Evolutionary conservation across 1,140 invertebrate genomes (phyloP).

Genomic region (Lineus longissimus): DNA sequence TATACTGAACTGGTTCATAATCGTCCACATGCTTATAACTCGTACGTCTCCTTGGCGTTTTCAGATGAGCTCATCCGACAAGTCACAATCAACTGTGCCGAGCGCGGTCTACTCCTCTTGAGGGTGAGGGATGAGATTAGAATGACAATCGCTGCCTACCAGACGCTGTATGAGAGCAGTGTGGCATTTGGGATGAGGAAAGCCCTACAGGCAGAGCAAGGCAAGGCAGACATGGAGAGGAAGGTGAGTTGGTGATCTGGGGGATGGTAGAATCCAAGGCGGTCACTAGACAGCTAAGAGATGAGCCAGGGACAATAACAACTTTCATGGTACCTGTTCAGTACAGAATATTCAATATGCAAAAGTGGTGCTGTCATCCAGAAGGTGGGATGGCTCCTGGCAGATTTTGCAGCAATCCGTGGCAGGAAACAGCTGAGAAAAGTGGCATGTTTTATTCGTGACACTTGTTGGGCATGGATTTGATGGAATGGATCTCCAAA

Average conservation of each 20-base stretch:
- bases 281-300: not conserved
- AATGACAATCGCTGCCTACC: constrained; percentile 93
- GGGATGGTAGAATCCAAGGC: not conserved
- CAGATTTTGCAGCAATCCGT: no score
- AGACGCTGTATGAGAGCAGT: constrained; percentile 92
- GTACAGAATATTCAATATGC: no score
- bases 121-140: constrained; percentile 90
- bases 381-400: no score
- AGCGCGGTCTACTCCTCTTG: constrained; percentile 87
- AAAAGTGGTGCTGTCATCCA: no score
- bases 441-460: no score
- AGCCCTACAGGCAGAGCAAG: constrained; percentile 75
- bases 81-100: constrained; percentile 95
- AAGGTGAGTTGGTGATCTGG: constrained; percentile 34
- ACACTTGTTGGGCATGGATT: no score
- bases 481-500: no score
- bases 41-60: no score
- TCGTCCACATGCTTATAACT: no score
- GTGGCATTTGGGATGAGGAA: constrained; percentile 97
- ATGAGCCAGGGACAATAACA: not conserved
- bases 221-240: constrained; percentile 68
- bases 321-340: not conserved
- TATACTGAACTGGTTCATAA: no score
- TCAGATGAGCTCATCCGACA: constrained; percentile 87
- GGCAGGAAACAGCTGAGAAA: no score